phyloP scores from a whole-genome alignment of 2,797 vertebrate genomes.

The Ficedula albicollis region DNA sequence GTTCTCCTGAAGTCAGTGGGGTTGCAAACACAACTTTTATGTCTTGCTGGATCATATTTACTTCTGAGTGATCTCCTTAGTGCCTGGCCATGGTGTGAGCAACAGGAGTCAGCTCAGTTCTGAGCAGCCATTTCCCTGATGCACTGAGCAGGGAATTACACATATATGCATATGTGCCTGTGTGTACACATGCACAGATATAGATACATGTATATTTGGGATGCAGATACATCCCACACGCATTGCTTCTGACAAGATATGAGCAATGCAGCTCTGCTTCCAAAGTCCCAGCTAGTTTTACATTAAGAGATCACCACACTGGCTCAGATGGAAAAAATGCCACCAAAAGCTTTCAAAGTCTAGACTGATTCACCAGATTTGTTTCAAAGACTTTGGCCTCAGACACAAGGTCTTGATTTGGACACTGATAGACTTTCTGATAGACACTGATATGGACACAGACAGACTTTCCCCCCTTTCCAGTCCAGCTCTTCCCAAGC shows the following conservation, averaged over 20 bases:
- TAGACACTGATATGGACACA: neutral
- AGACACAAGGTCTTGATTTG: neutral
- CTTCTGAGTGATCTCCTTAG: neutral
- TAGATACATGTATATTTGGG: neutral
- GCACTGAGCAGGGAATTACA: rapidly evolving
- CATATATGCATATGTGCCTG: rapidly evolving
- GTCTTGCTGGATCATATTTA: neutral
- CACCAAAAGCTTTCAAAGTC: neutral
- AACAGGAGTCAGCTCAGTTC: neutral
- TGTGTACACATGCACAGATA: neutral
- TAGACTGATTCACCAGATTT: neutral
- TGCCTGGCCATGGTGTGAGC: neutral
- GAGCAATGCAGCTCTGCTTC: neutral
- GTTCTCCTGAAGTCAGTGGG: neutral
- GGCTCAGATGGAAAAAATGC: neutral
- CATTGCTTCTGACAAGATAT: neutral
- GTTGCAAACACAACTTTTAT: neutral
- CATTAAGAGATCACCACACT: neutral
- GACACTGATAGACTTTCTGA: neutral
- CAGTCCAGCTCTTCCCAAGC: neutral
- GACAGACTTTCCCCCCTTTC: neutral
- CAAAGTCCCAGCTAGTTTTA: neutral
- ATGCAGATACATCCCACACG: neutral
- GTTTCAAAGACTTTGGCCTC: neutral
- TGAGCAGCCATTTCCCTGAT: neutral